These are phyloP conservation scores for Dicranocentrus wangi DNA, from an alignment of 2,888 invertebrate genomes.

Conservation along the genomic window DNA sequence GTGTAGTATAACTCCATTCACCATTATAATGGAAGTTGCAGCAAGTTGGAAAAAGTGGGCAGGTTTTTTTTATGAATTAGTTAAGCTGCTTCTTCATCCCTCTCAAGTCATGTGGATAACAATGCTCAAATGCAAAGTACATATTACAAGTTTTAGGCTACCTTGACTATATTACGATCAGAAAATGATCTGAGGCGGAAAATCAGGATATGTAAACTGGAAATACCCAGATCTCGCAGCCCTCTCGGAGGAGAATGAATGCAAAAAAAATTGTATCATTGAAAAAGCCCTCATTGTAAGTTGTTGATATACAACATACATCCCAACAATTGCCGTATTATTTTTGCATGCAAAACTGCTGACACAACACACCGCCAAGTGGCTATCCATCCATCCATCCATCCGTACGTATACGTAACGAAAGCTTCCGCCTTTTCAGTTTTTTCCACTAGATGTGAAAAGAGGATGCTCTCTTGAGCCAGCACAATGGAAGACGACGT, in stretches of 20 bases:
- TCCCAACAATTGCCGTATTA: constrained; percentile 7
- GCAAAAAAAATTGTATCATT: constrained; percentile 59
- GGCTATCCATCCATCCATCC: no score
- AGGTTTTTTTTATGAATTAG: no score
- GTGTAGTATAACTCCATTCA: no score
- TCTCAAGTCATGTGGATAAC: no score
- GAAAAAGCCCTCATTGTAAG: constrained; percentile 21
- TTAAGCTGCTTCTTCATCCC: no score
- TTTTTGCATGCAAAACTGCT: neutral
- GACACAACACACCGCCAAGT: no score
- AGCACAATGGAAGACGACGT: neutral
- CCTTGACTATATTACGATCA: no score
- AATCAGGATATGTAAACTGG: constrained; percentile 64
- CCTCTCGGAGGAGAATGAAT: constrained; percentile 15
- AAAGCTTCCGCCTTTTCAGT: constrained; percentile 60
- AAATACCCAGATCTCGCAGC: constrained; percentile 64
- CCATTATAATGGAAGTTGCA: no score
- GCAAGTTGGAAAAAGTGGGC: no score
- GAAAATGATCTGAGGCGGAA: constrained; percentile 65
- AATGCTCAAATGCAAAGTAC: no score
- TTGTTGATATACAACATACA: constrained; percentile 4
- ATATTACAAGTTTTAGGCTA: neutral
- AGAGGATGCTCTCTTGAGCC: neutral
- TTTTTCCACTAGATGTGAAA: neutral
- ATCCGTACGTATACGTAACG: no score